Evolutionary conservation across 2,888 invertebrate genomes (phyloP), one percentile per base, ranked within the genome.

Genomic region (Eurois occulta): DNA sequence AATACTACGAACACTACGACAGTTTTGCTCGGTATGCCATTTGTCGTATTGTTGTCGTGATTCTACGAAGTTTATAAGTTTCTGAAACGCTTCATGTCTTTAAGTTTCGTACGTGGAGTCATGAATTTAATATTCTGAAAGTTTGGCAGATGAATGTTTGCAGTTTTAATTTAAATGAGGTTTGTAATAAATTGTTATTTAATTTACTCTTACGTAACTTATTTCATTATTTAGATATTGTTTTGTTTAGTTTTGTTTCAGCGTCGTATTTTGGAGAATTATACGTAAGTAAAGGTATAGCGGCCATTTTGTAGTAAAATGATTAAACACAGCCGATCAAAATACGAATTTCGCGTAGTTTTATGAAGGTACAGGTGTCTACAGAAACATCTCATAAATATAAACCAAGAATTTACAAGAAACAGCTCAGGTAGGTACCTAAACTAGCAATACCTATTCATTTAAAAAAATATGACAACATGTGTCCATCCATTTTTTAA

Each of bases 1-100:
- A 83, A 88, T 79, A 79, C 72, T 48, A 70, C 69, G 72, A 84
- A 80, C 65, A 80, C 72, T 62, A 73, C 66, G 75, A 77, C 79
- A 71, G 73, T 81, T 75, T 62, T 46, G 64, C 62, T 55, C 66
- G 48, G 72, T 75, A 76, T 65, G 77, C 74, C 66, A 72, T 78
- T 71, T 73, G 73, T 75, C 77, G 75, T 70, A 77, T 80, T 86
- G 76, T 78, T 76, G 67, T 70, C 75, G 62, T 76, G 72, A 77
- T 76, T 62, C 65, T 52, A 66, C 46, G 62, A 80, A 85, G 60
- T 77, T 85, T 70, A 60, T 55, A 62, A 79, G 79, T 72, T 77
- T 79, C 60, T 60, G 52, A 62, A 76, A 74, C 66, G 60, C 46
- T 84, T 41, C 62, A 66, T 72, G 76, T 72, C 58, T 85, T 64